A percentile compares a stretch with the other conserved stretches of the same genome.
Evolutionary conservation across 2,888 invertebrate genomes (phyloP).

Genomic region (Drosophila infuscata): DNA sequence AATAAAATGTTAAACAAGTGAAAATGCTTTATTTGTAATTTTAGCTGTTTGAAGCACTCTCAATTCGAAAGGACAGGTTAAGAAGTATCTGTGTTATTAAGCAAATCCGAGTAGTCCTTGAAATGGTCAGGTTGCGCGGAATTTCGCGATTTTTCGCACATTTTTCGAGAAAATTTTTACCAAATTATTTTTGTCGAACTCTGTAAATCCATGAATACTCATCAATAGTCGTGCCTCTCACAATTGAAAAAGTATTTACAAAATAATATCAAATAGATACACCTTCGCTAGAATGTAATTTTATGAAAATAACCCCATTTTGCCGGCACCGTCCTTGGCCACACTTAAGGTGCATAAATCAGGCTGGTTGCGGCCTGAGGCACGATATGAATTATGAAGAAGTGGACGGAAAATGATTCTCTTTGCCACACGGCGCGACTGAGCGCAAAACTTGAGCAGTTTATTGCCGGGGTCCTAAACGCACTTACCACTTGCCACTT

Average conservation of each 20-base stretch:
- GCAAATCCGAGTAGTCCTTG: background rate
- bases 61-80: background rate
- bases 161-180: background rate
- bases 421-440: slow-evolving; percentile 9
- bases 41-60: background rate
- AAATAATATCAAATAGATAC: background rate
- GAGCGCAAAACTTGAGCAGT: slow-evolving; percentile 49
- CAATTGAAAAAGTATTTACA: background rate
- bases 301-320: background rate
- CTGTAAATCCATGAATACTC: background rate
- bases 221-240: background rate
- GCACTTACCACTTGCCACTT: slow-evolving; percentile 63
- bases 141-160: background rate
- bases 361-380: slow-evolving; percentile 9
- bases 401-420: slow-evolving; percentile 18
- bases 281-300: background rate
- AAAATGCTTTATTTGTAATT: background rate
- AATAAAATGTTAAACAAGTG: background rate
- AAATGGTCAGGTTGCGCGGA: background rate
- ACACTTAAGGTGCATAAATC: slow-evolving; percentile 18
- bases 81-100: background rate
- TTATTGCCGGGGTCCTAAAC: slow-evolving; percentile 55
- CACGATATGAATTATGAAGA: slow-evolving; percentile 15
- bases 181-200: background rate
- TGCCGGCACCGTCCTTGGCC: background rate